Conservation (phyloP, 2,797 vertebrate species). For the Lutjanus argentimaculatus region DNA sequence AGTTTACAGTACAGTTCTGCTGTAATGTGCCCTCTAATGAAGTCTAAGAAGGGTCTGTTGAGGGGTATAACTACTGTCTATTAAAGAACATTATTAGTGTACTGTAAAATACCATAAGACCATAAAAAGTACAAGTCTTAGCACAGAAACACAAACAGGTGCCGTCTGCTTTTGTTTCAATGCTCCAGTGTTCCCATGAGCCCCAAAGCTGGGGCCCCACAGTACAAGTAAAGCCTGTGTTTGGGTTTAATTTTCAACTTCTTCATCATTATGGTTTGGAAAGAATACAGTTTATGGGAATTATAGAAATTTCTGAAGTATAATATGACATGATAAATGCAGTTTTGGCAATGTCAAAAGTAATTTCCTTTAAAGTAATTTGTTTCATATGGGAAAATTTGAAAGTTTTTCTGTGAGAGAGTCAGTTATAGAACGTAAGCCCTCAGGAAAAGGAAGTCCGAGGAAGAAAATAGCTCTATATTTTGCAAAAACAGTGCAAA, state of each 20-base stretch:
- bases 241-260: not conserved
- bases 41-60: too few relatives aligned
- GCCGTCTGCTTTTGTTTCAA: not conserved
- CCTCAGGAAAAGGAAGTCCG: not conserved
- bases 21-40: too few relatives aligned
- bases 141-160: not conserved
- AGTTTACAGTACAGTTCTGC: too few relatives aligned
- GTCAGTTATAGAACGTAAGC: not conserved
- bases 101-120: too few relatives aligned
- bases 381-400: constrained; percentile 10
- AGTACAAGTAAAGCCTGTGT: not conserved
- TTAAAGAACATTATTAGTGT: too few relatives aligned
- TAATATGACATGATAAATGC: not conserved
- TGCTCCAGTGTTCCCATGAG: not conserved
- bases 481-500: too few relatives aligned
- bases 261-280: not conserved
- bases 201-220: not conserved
- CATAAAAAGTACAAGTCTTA: not conserved
- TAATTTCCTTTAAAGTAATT: not conserved
- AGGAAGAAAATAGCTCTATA: not conserved
- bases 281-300: not conserved
- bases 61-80: too few relatives aligned
- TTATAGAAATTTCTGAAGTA: constrained; percentile 1
- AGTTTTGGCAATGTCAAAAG: not conserved
- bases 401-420: not conserved